Evolutionary conservation across 2,113 vertebrate genomes (phyloP).

Genomic region (Pampusana beccarii): DNA sequence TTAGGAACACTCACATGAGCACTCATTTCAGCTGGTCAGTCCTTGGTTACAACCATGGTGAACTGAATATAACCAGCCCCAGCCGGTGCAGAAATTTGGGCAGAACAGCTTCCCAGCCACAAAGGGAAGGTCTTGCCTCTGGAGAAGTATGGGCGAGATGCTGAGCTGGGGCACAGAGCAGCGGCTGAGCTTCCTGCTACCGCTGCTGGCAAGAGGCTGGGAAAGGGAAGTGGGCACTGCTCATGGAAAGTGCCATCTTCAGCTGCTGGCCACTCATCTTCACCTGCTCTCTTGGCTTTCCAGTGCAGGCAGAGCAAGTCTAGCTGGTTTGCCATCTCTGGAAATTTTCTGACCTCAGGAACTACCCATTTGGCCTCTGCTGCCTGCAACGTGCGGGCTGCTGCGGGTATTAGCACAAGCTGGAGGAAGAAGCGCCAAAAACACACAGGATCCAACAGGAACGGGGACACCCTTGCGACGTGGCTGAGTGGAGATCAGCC

Average conservation of each 20-base stretch:
- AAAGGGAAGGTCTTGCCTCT: neutral
- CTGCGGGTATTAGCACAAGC: rapidly evolving
- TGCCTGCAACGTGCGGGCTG: neutral
- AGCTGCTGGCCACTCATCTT: neutral
- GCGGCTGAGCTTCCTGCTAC: neutral
- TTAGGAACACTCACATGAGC: neutral
- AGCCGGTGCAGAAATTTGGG: neutral
- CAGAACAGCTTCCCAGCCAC: neutral
- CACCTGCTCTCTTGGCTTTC: neutral
- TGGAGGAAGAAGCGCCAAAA: neutral
- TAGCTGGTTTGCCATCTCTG: neutral
- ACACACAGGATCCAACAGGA: rapidly evolving
- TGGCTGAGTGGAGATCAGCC: neutral
- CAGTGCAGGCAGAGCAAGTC: neutral
- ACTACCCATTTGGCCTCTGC: neutral
- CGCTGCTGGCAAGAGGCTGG: neutral
- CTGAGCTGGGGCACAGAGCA: neutral
- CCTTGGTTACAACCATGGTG: rapidly evolving
- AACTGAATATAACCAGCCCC: neutral
- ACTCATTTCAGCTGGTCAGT: neutral
- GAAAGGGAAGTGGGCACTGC: rapidly evolving
- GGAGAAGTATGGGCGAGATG: neutral
- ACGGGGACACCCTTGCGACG: neutral
- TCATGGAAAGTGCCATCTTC: neutral
- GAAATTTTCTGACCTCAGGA: neutral